Conservation (phyloP, 2,797 vertebrate genomes). For the Onychomys torridus region DNA sequence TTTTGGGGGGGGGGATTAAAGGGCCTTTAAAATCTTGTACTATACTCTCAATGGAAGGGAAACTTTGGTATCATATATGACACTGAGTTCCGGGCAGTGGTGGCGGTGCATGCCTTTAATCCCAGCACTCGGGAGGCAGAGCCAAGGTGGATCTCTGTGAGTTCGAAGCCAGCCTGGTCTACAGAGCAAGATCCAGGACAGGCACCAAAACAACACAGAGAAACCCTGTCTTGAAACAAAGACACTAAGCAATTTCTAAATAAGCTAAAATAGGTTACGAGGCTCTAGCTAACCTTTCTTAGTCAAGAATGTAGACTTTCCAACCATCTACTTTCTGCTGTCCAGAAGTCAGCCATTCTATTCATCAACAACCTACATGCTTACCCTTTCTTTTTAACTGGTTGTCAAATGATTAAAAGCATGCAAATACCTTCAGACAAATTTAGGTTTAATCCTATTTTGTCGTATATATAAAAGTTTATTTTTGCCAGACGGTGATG, state of each 20-base stretch:
- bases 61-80: slow-evolving; percentile 36
- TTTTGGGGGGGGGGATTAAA: too few relatives aligned
- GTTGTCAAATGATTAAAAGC: not conserved
- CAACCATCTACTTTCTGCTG: not conserved
- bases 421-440: slow-evolving; percentile 20
- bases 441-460: slow-evolving; percentile 21
- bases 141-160: too few relatives aligned
- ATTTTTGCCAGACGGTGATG: not conserved
- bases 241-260: slow-evolving; percentile 41
- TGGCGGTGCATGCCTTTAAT: too few relatives aligned
- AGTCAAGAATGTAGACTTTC: not conserved
- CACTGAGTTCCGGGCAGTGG: not conserved
- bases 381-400: not conserved
- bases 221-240: too few relatives aligned
- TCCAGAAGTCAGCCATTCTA: slow-evolving; percentile 36
- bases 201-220: too few relatives aligned
- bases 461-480: not conserved
- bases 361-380: not conserved
- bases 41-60: slow-evolving; percentile 18
- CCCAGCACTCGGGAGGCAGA: too few relatives aligned
- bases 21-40: slow-evolving; percentile 14
- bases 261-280: not conserved
- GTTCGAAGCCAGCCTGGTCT: too few relatives aligned
- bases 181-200: too few relatives aligned
- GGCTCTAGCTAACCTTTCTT: not conserved